Base-by-base conservation (phyloP, 2,113 vertebrate species). In the Mustela lutreola region DNA sequence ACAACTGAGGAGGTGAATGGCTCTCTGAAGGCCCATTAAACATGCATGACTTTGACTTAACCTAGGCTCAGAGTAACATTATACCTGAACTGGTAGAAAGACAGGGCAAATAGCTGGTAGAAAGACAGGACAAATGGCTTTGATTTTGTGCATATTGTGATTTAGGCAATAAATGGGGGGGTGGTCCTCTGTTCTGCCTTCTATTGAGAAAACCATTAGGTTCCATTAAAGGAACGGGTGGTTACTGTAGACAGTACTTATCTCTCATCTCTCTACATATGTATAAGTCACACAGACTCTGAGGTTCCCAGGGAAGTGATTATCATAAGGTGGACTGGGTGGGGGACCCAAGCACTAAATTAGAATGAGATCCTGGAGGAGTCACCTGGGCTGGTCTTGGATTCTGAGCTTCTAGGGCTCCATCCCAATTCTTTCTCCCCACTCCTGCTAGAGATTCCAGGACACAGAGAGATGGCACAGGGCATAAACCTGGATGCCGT, bases 161-260 rank as follows among this genome's bases (percentile, higher is more conserved):
- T 39, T 45, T 78, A 45, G 65, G 4, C 50, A 48, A 53, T 53
- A 45, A n/a, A 53, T n/a, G 12, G 7, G 26, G 19, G 12, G 19
- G 7, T n/a, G 18, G 5, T 39, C 26, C 9, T 67, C 10, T 88
- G 36, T 71, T 31, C 19, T 79, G 33, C 31, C 73, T 93, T 48
- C 7, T 85, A 24, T 16, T 88, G 36, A 90, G 87, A 94, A 97
- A 92, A 97, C 12, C 95, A 96, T 95, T 97, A 97, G 53, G 63
- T 14, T 53, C 42, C 75, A 95, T 88, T 73, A 36, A 39, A 80
- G 58, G 83, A 90, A 78, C 18, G 80, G 97, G 94, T 62, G 60
- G 83, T 95, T 94, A 42, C 89, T 76, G 80, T 33, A 90, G 75
- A 82, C 24, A 79, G 71, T 48, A 33, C 1, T 70, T 96, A 93